Base-by-base conservation (phyloP, 2,113 vertebrate genomes). In the Salminus brasiliensis region DNA sequence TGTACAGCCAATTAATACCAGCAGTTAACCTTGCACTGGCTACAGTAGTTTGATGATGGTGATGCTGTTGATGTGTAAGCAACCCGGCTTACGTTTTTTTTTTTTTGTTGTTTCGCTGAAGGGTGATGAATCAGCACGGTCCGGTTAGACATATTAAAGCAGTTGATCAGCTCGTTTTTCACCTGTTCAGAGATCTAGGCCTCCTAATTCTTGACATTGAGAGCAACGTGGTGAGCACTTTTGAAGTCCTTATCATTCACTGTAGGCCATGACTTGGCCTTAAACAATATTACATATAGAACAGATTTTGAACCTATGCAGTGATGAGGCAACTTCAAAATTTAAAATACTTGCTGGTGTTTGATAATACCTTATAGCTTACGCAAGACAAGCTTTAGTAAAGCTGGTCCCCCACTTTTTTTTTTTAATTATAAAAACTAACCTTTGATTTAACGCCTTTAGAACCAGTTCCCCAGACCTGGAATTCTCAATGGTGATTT, bases 231-330 rank as follows among this genome's bases (percentile, higher is more conserved):
- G n/a, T n/a, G n/a, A n/a, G n/a, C n/a, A n/a, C n/a, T n/a, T n/a
- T n/a, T n/a, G 5, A 18, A 62, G 12, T 18, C 27, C 18, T 52
- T 39, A 13, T 34, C 6, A 15, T 27, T 52, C 29, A 30, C 18
- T 66, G 60, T 34, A 66, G 32, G 34, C 9, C 10, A 39, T 23
- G 11, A 2, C 29, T 4, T 36, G 34, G 32, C 32, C 39, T n/a
- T 27, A 66, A 23, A 49, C 74, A 66, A 29, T 76, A 65, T 36
- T 63, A 49, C 21, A 16, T 53, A 4, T 39, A 52, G 23, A 52
- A 5, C 5, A 25, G 36, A 39, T n/a, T 11, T 39, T 63, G 18
- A 53, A 29, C 49, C 62, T 76, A 55, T 76, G 63, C 74, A 77
- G 49, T 43, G 36, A 43, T 30, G 21, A 15, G 16, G 16, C 25